A percentile compares a stretch with the other conserved stretches of the same genome.
Evolutionary conservation across 2,888 invertebrate genomes (phyloP).

Genomic region (Nemurella pictetii): DNA sequence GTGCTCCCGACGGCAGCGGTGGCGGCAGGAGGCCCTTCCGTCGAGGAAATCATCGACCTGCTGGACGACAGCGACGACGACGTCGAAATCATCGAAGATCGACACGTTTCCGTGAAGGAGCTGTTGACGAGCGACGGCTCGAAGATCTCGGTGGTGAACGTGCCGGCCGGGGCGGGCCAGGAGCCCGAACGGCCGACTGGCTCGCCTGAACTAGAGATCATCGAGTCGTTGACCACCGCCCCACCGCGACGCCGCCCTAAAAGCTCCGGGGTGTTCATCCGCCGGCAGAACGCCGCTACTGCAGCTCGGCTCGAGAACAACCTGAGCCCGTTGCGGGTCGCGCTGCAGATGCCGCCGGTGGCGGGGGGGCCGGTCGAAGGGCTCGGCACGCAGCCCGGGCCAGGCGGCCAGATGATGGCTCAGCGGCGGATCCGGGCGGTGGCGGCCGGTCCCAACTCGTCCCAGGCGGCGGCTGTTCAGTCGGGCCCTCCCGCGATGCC

Average conservation of each 20-base stretch:
- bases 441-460: not conserved
- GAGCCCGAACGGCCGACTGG: not conserved
- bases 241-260: too few species aligned
- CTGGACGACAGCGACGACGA: slow-evolving; percentile 24
- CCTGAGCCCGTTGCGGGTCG: not conserved
- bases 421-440: not conserved
- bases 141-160: not conserved
- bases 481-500: too few species aligned
- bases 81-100: slow-evolving; percentile 1
- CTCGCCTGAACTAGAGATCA: not conserved
- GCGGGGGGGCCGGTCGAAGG: not conserved
- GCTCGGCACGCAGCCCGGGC: not conserved
- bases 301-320: not conserved
- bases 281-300: too few species aligned
- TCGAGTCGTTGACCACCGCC: not conserved
- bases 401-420: not conserved
- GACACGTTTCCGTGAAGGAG: not conserved
- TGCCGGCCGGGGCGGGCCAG: not conserved
- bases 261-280: not conserved
- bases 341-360: not conserved
- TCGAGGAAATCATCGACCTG: slow-evolving; percentile 2
- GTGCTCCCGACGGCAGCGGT: not conserved
- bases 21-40: too few species aligned
- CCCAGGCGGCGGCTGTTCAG: too few species aligned
- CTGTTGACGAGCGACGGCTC: slow-evolving; percentile 5